phyloP scores from a whole-genome alignment of 1,140 invertebrate genomes.

The Dinoponera quadriceps region DNA sequence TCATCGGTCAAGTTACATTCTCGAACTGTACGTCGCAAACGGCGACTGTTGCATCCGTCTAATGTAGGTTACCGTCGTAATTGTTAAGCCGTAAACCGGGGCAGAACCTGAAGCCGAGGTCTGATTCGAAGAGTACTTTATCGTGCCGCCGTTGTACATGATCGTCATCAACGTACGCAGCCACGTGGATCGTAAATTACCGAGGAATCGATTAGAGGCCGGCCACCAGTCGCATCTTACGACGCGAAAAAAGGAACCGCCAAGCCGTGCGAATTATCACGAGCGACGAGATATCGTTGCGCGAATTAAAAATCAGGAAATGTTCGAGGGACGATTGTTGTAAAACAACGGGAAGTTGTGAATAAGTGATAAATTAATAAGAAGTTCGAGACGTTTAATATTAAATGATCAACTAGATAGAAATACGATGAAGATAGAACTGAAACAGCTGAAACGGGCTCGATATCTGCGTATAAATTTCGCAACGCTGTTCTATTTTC shows the following conservation, averaged over 20 bases:
- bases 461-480: background rate
- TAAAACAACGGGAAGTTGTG: background rate
- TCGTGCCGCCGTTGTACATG: slow-evolving; percentile 38
- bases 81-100: slow-evolving; percentile 75
- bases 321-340: background rate
- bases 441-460: too few relatives aligned
- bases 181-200: slow-evolving; percentile 32
- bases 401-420: background rate
- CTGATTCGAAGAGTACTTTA: slow-evolving; percentile 67
- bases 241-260: slow-evolving; percentile 29
- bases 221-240: slow-evolving; percentile 13
- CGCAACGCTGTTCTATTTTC: background rate
- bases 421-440: background rate
- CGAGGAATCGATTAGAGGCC: slow-evolving; percentile 48
- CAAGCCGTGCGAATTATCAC: slow-evolving; percentile 11
- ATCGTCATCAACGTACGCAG: slow-evolving; percentile 56
- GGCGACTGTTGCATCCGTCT: slow-evolving; percentile 69
- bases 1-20: slow-evolving; percentile 35
- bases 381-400: background rate
- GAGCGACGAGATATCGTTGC: background rate
- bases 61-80: slow-evolving; percentile 78
- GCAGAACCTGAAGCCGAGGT: slow-evolving; percentile 68
- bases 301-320: slow-evolving; percentile 23
- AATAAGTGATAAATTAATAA: background rate
- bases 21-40: slow-evolving; percentile 32